These are phyloP conservation scores for Brienomyrus longianalis DNA, from an alignment of 2,113 vertebrate genomes.

Conservation along the genomic window DNA sequence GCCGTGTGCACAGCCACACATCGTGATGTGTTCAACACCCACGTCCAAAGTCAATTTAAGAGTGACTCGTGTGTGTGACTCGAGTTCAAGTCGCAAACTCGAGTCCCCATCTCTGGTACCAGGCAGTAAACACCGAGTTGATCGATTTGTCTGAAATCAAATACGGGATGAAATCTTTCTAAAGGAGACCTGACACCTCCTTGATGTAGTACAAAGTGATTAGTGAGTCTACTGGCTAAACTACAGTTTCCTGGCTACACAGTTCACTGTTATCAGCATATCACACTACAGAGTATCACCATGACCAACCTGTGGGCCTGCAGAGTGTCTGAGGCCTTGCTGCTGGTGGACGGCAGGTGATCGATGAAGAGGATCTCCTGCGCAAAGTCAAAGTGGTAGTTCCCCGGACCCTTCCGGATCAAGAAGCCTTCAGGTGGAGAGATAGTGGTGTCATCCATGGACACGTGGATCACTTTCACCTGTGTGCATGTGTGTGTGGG, in stretches of 20 bases:
- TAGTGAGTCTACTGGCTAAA: not conserved
- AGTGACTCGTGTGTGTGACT: too few species aligned
- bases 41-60: too few species aligned
- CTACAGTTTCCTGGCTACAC: not conserved
- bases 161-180: not conserved
- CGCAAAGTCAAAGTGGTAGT: constrained; percentile 96
- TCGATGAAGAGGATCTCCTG: constrained; percentile 93
- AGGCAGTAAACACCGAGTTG: not conserved
- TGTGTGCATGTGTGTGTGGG: constrained; percentile 36
- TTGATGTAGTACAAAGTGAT: not conserved
- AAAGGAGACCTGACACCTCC: not conserved
- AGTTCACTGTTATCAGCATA: not conserved
- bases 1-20: too few species aligned
- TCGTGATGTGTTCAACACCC: too few species aligned
- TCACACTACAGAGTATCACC: not conserved
- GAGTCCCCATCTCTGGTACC: not conserved
- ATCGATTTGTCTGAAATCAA: not conserved
- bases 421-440: constrained; percentile 83
- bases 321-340: constrained; percentile 31
- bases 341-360: constrained; percentile 55
- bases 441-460: constrained; percentile 70
- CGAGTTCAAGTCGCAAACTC: too few species aligned
- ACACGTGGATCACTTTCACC: constrained; percentile 77
- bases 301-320: constrained; percentile 38
- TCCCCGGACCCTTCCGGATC: constrained; percentile 86